Evolutionary conservation across 2,113 vertebrate species (phyloP), one percentile per base, ranked within the genome.

Genomic region (Gymnocephalus cernua): DNA sequence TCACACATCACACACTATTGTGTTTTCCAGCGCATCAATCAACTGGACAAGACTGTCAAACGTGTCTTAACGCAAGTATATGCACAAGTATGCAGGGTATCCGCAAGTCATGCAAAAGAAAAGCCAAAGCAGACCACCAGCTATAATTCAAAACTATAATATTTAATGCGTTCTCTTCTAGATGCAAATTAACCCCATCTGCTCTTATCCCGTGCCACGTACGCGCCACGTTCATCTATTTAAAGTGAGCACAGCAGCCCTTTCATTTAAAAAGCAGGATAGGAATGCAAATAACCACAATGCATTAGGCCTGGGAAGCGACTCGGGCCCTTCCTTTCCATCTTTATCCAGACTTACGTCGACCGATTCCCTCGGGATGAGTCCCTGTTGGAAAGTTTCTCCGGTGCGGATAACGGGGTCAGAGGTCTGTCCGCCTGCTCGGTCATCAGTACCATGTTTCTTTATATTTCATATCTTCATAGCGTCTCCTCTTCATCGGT

Each of bases 381-480:
- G 14, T 93, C 93, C 74, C 62, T 91, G 83, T 61, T 75, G 44
- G 6, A 56, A 56, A 84, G 71, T 72, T 63, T 85, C 25, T 94
- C 93, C 35, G 91, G 80, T 2, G 85, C 19, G 47, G 83, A 79
- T 65, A 87, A 21, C 79, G 92, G 88, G 73, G 87, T 90, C 65
- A 74, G 47, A 27, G 85, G 77, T 80, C 84, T 15, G 71, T 93
- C 93, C 77, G 89, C 76, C 79, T 65, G 88, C 67, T 95, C 94
- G 84, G 54, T 84, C 91, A 93, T 92, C 86, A 88, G 80, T 1
- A 89, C 93, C 92, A 90, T 92, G n/a, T 2, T 61, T 25, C 6
- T 27, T 74, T 23, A 35, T 2, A 41, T 14, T 4, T 85, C 82
- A 81, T 47, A 48, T 71, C 76, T 73, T 3, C n/a, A n/a, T n/a